Evolutionary conservation across 2,888 invertebrate genomes (phyloP).

Genomic region (Phragmatobia fuliginosa): DNA sequence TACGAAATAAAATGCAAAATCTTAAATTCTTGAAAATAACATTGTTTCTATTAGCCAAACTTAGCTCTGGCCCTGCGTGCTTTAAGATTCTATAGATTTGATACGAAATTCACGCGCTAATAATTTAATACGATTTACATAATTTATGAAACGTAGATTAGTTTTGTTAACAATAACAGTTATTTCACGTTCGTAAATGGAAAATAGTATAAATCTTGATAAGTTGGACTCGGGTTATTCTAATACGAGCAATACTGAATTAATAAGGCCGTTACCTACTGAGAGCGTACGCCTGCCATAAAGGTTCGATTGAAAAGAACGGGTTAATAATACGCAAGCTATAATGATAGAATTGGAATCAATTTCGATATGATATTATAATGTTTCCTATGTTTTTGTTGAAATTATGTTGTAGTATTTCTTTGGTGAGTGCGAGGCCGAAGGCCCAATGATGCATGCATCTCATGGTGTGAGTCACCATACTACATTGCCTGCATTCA

Average conservation of each 20-base stretch:
- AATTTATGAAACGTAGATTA: background rate
- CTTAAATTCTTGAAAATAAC: background rate
- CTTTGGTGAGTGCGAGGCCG: no score
- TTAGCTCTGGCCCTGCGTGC: background rate
- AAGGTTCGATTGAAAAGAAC: background rate
- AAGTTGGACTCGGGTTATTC: background rate
- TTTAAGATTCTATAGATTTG: background rate
- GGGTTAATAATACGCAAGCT: background rate
- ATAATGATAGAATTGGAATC: background rate
- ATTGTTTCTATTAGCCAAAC: background rate
- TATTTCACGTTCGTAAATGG: background rate
- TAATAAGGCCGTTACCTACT: background rate
- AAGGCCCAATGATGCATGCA: no score
- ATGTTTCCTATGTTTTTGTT: background rate
- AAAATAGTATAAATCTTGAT: background rate
- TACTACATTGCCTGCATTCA: no score
- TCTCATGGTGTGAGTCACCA: no score
- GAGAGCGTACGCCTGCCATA: background rate
- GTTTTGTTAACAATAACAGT: conserved; percentile 5
- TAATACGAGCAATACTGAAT: background rate
- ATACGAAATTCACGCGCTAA: background rate
- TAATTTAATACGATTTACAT: background rate
- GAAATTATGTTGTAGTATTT: no score
- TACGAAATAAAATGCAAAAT: no score
- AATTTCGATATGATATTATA: background rate